These are phyloP conservation scores for Ciconia nigra DNA, from an alignment of 2,797 vertebrate species.

Conservation along the genomic window DNA sequence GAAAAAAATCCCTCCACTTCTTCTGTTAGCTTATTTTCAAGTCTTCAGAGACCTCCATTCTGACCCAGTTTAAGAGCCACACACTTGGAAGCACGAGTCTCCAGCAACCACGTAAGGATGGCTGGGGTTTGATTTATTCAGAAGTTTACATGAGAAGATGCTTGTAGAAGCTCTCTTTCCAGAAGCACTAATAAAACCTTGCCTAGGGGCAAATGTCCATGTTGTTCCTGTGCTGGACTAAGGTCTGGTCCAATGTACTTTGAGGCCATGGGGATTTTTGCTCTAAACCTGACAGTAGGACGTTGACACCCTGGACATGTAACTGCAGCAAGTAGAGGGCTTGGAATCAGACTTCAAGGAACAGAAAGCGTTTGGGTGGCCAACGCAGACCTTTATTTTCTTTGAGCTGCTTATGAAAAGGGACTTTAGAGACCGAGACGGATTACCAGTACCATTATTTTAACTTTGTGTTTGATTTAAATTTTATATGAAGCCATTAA, in stretches of 20 bases:
- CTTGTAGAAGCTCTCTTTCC: background rate
- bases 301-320: background rate
- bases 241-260: background rate
- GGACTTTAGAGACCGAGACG: rapidly evolving
- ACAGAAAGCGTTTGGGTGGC: background rate
- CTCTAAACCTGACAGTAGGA: background rate
- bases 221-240: background rate
- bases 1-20: background rate
- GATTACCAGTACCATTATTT: background rate
- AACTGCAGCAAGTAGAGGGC: background rate
- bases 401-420: background rate
- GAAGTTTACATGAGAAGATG: background rate
- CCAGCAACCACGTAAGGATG: background rate
- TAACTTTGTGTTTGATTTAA: background rate
- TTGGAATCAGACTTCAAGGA: background rate
- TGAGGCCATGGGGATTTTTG: background rate
- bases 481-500: background rate
- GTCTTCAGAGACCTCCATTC: background rate
- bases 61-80: background rate
- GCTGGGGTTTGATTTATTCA: background rate
- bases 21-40: background rate
- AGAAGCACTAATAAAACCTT: background rate
- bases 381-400: background rate
- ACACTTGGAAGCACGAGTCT: background rate
- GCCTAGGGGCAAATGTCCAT: rapidly evolving